phyloP scores from a whole-genome alignment of 2,113 vertebrate genomes.

The Panurus biarmicus region DNA sequence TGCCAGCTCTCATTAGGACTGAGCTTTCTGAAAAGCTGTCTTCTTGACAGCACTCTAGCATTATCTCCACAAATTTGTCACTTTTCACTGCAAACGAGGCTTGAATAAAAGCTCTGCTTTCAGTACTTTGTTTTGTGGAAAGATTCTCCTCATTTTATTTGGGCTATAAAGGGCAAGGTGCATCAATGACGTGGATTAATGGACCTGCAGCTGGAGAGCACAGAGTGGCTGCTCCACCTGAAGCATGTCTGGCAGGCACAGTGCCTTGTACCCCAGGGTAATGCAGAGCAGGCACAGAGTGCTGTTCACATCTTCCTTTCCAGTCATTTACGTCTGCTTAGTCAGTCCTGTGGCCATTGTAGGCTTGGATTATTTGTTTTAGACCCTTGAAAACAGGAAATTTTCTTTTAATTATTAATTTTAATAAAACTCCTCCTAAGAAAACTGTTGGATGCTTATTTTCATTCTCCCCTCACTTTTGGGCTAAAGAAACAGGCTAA shows the following conservation, averaged over 20 bases:
- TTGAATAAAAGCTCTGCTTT: not conserved
- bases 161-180: not conserved
- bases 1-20: not conserved
- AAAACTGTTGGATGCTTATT: not conserved
- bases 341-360: rapidly evolving
- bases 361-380: not conserved
- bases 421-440: not conserved
- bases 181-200: not conserved
- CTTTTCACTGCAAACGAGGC: not conserved
- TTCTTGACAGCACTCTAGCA: not conserved
- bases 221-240: not conserved
- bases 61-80: not conserved
- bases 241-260: rapidly evolving
- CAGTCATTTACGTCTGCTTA: not conserved
- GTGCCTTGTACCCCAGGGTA: rapidly evolving
- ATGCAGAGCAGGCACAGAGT: rapidly evolving
- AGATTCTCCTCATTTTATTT: not conserved
- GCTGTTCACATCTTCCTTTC: not conserved
- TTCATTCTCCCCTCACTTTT: not conserved
- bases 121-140: not conserved
- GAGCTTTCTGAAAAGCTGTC: not conserved
- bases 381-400: not conserved
- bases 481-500: not conserved
- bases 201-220: not conserved
- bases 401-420: not conserved